Evolutionary conservation across 2,797 vertebrate species (phyloP), one percentile per base, ranked within the genome.

Genomic region (Acrossocheilus fasciatus): DNA sequence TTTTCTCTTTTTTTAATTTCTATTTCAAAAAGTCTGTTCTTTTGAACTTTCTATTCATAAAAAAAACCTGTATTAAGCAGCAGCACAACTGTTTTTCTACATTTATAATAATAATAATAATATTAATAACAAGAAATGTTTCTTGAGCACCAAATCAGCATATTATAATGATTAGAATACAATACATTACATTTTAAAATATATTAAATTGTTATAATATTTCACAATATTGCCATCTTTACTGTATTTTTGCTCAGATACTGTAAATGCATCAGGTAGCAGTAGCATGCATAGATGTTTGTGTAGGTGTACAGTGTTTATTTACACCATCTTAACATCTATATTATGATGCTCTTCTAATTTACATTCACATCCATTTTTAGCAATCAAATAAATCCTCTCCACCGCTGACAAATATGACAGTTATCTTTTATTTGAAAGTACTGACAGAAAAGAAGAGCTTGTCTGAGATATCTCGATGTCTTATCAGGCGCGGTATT

Each of bases 391-490:
- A 57, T 43, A 47, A 36, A 43, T 73, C 11, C 36, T 59, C 54
- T 83, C 52, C 11, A 43, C 15, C 8, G 23, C 8, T 50, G 62
- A 68, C 23, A 77, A 77, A 36, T 74, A 43, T 82, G 57, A 87
- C 26, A 72, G 68, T 41, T 81, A 69, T 87, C 75, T 80, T 73
- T 84, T 34, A 41, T 69, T 66, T 78, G 39, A 86, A 80, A 83
- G 45, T 47, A 54, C 14, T 45, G 72, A 36, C 47, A 26, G 80
- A 45, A 81, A 77, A 23, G 20, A 81, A 64, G 73, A 62, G 75
- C 73, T 39, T 66, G 64, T 18, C 39, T 72, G 50, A 0, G 1
- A 59, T 41, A 86, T 88, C 23, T 70, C 50, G 15, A 80, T 72
- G 66, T 62, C 74, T 86, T 82, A 86, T 86, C 66, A 59, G n/a